Conservation (phyloP, 2,113 vertebrate species). For the Lepus europaeus region DNA sequence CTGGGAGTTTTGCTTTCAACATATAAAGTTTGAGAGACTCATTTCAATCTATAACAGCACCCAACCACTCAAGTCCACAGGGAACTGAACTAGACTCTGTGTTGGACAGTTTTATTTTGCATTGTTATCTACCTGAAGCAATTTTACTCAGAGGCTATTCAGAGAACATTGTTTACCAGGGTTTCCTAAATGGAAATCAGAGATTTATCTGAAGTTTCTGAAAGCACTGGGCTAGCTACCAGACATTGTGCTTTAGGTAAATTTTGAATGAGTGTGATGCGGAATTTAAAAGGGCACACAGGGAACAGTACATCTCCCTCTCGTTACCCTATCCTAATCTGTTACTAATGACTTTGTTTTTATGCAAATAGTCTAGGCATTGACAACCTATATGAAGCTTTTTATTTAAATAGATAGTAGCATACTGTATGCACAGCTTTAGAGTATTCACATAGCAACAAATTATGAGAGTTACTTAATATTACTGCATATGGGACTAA, state of each 20-base stretch:
- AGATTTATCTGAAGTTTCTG: not conserved
- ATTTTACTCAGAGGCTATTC: not conserved
- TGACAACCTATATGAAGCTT: not conserved
- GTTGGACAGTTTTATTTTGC: conserved; percentile 1
- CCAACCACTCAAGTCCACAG: not conserved
- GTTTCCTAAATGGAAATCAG: not conserved
- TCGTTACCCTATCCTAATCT: not conserved
- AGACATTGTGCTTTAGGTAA: not conserved
- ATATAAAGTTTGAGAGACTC: not conserved
- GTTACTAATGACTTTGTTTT: not conserved
- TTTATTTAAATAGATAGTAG: not conserved
- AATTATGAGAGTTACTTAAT: not conserved
- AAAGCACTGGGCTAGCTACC: not conserved
- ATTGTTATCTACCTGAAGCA: not conserved
- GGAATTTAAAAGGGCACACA: not conserved
- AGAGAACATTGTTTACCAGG: not conserved
- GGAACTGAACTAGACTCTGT: not conserved
- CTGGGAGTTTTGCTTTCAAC: not conserved
- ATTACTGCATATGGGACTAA: not conserved
- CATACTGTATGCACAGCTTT: not conserved
- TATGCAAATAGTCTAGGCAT: not conserved
- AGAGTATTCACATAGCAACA: not conserved
- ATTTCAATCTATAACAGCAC: not conserved
- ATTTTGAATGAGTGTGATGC: not conserved
- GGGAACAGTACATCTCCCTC: not conserved